Evolutionary conservation across 2,113 vertebrate genomes (phyloP).

Genomic region (Antechinus flavipes): DNA sequence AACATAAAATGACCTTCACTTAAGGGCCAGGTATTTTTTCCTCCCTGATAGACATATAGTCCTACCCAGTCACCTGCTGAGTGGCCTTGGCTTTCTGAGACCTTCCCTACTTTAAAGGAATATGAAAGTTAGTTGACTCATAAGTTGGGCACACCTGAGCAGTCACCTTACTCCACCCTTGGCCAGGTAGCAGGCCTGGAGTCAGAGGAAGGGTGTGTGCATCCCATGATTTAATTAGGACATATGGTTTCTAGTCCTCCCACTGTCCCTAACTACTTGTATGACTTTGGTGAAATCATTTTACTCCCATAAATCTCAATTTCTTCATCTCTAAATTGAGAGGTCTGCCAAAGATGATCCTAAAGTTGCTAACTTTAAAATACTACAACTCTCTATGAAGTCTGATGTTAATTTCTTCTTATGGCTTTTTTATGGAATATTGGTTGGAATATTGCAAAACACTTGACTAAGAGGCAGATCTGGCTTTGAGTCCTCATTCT

Average conservation of each 20-base stretch:
- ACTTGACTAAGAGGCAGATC: not conserved
- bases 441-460: not conserved
- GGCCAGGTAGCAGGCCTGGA: conserved; percentile 21
- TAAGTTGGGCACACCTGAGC: conserved; percentile 27
- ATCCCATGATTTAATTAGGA: not conserved
- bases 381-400: not conserved
- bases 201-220: not conserved
- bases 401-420: not conserved
- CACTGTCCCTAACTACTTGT: not conserved
- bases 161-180: conserved; percentile 43
- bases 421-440: not conserved
- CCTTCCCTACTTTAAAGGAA: conserved; percentile 55
- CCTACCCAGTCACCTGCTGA: not conserved
- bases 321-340: not conserved
- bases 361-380: not conserved
- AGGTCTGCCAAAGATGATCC: not conserved
- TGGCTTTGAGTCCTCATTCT: not conserved
- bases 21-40: not conserved
- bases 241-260: not conserved
- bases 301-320: not conserved
- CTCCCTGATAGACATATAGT: conserved; percentile 39
- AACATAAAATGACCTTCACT: conserved; percentile 56
- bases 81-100: conserved; percentile 27
- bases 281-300: not conserved
- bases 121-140: conserved; percentile 60